Base-by-base conservation (phyloP, 2,888 invertebrate species). In the Sthenelais limicola region DNA sequence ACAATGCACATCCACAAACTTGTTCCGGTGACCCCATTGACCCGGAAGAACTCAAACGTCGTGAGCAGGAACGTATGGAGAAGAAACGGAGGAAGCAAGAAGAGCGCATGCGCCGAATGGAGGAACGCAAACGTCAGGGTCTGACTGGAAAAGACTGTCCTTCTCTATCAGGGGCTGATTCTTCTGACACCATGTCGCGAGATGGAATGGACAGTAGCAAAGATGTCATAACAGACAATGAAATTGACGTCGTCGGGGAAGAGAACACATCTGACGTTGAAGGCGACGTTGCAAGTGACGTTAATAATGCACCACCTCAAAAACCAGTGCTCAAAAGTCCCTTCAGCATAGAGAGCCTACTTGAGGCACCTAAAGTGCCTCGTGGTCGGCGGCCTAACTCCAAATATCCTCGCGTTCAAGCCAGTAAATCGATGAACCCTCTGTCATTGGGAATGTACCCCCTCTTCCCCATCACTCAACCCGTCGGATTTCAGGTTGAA, bases 1-100 rank as follows among this genome's bases (percentile, higher is more conserved):
- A 98, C 90, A 98, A 98, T 90, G 97, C 97, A 4, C 97, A 98
- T 88, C 98, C 97, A 0, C 97, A 97, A 88, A 96, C 97, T 71
- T 98, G 98, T 89, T 95, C 95, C 80, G 98, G 98, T 7, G 97
- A 97, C 84, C 98, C 98, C 24, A 97, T 98, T 84, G 96, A 97
- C 35, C 95, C 95, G 15, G 96, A 87, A 7, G 89, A 89, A 77
- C 83, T 88, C 26, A 82, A 86, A 73, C 79, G 83, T 33, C 79
- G 86, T 66, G 89, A 89, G 73, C 75, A 81, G 48, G 87, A 88
- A 62, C 80, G 87, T 49, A 52, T 81, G 68, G 88, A 88, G 74
- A 87, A 85, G 79, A 89, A 97, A 90, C 90, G 96, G 85, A 92
- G 94, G 84, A 97, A 97, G 89, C 97, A 97, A 81, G 91, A 96